Evolutionary conservation across 2,888 invertebrate species (phyloP).

Genomic region (Polyommatus iphigenia): DNA sequence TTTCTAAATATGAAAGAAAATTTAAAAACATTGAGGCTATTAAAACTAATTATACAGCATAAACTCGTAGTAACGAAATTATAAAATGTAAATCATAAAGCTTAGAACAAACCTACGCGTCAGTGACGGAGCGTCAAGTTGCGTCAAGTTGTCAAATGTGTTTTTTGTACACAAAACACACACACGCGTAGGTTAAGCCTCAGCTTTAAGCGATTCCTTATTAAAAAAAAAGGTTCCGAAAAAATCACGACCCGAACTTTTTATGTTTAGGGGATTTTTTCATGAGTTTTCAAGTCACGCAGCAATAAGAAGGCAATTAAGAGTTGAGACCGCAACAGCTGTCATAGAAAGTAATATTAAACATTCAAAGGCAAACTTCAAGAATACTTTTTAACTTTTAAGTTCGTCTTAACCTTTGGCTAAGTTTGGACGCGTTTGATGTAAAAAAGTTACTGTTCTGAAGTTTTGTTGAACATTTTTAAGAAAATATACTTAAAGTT

Average conservation of each 20-base stretch:
- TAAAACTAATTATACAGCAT: no score
- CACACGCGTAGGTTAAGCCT: no score
- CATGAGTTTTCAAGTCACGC: slow-evolving; percentile 3
- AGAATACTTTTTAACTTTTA: slow-evolving; percentile 16
- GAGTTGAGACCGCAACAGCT: not conserved
- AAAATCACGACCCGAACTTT: not conserved
- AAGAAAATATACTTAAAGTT: not conserved
- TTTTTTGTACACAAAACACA: no score
- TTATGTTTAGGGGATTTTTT: not conserved
- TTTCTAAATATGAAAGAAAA: no score
- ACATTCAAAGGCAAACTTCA: not conserved
- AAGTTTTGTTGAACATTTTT: not conserved
- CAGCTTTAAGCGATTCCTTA: no score
- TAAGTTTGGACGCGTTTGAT: not conserved
- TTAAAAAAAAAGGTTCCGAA: not conserved
- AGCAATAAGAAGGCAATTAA: slow-evolving; percentile 17
- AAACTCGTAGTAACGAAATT: no score
- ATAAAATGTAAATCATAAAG: no score
- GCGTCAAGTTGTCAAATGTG: no score
- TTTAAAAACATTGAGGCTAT: no score
- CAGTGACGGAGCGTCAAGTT: no score
- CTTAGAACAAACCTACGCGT: no score
- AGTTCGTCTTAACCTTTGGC: not conserved
- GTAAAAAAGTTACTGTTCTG: not conserved
- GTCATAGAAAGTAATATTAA: slow-evolving; percentile 17